Percentiles rank a stretch among this genome's conserved stretches.
phyloP scores from a whole-genome alignment of 2,888 invertebrate genomes.

The Machimus atricapillus region DNA sequence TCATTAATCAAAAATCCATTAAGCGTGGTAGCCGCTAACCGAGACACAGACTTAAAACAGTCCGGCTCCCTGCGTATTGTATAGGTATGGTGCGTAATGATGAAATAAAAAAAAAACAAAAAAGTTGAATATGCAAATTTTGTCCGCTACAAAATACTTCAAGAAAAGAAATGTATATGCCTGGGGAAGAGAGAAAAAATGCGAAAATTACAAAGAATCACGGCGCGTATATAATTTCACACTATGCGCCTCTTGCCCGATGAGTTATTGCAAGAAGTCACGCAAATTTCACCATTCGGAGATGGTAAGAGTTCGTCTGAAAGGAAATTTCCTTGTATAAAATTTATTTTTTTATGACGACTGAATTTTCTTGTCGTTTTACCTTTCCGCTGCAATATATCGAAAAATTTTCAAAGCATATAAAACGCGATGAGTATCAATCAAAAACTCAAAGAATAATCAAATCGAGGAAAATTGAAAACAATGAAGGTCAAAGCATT shows the following conservation, averaged over 20 bases:
- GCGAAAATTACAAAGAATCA: conserved; percentile 48
- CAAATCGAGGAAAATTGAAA: neutral
- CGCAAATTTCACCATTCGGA: conserved; percentile 37
- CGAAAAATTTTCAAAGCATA: neutral
- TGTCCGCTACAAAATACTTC: neutral
- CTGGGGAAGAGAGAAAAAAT: conserved; percentile 22
- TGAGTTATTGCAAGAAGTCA: conserved; percentile 44
- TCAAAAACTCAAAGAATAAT: conserved; percentile 17
- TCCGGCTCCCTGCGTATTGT: neutral
- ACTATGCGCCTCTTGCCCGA: conserved; percentile 48
- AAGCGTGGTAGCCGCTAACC: conserved; percentile 8
- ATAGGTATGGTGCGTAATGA: neutral
- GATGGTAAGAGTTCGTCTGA: neutral
- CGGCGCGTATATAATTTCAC: conserved; percentile 50
- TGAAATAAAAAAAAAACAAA: neutral
- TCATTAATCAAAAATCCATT: conserved; percentile 40
- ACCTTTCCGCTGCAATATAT: neutral
- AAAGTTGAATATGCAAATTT: conserved; percentile 24
- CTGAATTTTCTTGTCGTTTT: conserved; percentile 7
- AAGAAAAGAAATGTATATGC: neutral
- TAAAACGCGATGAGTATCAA: conserved; percentile 28
- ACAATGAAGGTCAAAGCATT: conserved; percentile 40
- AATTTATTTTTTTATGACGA: neutral
- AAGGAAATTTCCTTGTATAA: conserved; percentile 1
- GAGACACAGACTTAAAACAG: neutral